These are phyloP conservation scores for Heliothis peltigera DNA, from an alignment of 2,888 invertebrate species.

Conservation along the genomic window DNA sequence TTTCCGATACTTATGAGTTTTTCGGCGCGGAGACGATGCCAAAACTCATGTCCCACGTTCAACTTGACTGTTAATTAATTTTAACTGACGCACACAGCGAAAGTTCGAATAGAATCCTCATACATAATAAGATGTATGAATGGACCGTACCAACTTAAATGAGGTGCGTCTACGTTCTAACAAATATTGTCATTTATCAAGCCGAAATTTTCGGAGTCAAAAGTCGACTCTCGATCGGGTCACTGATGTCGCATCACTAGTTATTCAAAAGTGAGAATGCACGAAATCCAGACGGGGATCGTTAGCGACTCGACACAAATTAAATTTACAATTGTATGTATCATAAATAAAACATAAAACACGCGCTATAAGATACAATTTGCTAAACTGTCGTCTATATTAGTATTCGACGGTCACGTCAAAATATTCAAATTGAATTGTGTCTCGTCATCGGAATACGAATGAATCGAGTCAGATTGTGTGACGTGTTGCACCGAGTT, in stretches of 20 bases:
- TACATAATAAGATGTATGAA: conserved; percentile 68
- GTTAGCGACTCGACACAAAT: conserved; percentile 72
- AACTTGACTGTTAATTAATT: conserved; percentile 83
- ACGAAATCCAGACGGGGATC: conserved; percentile 58
- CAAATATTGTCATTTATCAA: conserved; percentile 69
- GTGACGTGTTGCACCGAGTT: conserved; percentile 76
- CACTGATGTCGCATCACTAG: conserved; percentile 56
- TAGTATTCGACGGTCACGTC: conserved; percentile 81
- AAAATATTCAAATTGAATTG: conserved; percentile 87
- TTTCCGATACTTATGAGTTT: conserved; percentile 85
- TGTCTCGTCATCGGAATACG: conserved; percentile 81
- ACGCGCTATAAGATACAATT: conserved; percentile 79
- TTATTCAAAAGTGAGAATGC: conserved; percentile 58
- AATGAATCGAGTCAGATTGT: conserved; percentile 74
- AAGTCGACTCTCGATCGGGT: conserved; percentile 24
- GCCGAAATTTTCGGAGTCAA: conserved; percentile 31
- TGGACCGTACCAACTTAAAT: conserved; percentile 73
- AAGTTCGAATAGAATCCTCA: conserved; percentile 74
- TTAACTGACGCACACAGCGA: conserved; percentile 76
- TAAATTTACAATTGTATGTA: conserved; percentile 75
- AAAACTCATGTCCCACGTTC: conserved; percentile 79
- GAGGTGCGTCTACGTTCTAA: conserved; percentile 64
- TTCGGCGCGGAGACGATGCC: conserved; percentile 77
- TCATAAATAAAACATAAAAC: conserved; percentile 85
- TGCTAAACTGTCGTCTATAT: conserved; percentile 82